A percentile compares a stretch with the other conserved stretches of the same genome.
Conservation (phyloP, 2,888 invertebrate species). For the Eudemis profundana region DNA sequence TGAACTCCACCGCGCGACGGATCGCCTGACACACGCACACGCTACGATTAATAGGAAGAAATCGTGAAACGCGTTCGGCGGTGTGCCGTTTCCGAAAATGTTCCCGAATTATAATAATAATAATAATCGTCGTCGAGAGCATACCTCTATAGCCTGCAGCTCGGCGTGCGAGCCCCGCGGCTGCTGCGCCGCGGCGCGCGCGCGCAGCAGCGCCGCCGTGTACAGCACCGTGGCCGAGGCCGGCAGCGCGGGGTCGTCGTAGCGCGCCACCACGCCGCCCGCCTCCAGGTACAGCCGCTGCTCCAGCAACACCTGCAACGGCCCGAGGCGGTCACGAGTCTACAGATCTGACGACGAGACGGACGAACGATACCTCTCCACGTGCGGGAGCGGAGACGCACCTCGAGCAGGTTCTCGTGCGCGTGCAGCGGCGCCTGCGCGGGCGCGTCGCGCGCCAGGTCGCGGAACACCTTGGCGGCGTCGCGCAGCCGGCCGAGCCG, state of each 20-base stretch:
- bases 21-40: slow-evolving; percentile 50
- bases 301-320: slow-evolving; percentile 91
- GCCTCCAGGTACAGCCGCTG: slow-evolving; percentile 99
- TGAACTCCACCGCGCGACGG: slow-evolving; percentile 98
- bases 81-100: too few species aligned
- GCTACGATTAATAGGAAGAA: too few species aligned
- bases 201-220: slow-evolving; percentile 97
- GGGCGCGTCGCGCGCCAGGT: slow-evolving; percentile 97
- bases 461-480: slow-evolving; percentile 98
- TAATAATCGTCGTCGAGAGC: too few species aligned
- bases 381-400: too few species aligned
- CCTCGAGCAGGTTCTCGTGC: slow-evolving; percentile 97
- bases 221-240: slow-evolving; percentile 96
- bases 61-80: too few species aligned
- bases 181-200: slow-evolving; percentile 95
- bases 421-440: slow-evolving; percentile 94
- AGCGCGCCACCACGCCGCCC: slow-evolving; percentile 78
- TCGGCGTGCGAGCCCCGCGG: slow-evolving; percentile 77
- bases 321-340: too few species aligned
- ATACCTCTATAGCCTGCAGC: slow-evolving; percentile 9
- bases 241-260: slow-evolving; percentile 95
- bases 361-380: too few species aligned
- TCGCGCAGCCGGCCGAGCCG: slow-evolving; percentile 97
- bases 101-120: too few species aligned
- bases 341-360: too few species aligned